Evolutionary conservation across 92 coral and sea anemone species (phyloP), one percentile per base, ranked within the genome.

Genomic region (Siderastrea siderea): DNA sequence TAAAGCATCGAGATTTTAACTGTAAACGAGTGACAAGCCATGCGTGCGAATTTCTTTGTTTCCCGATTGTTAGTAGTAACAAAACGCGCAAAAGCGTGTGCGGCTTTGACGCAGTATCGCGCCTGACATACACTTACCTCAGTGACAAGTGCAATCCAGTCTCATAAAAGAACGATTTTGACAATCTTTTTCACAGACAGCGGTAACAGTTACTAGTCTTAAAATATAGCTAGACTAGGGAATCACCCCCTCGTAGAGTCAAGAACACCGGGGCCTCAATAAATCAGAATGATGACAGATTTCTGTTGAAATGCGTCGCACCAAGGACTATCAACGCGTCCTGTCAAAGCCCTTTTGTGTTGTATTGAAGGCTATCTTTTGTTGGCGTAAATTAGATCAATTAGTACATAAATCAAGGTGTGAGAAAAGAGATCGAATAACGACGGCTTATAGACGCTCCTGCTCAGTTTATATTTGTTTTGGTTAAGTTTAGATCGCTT

Each of bases 341-440:
- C 63, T 74, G 87, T 74, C 87, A 84, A 19, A 66, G 47, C 62
- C 51, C 19, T 68, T 68, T 80, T 83, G 79, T 72, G 59, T 69
- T 44, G 14, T 52, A 14, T 62, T 59, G 15, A 64, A 61, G 47
- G 62, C 43, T 53, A 51, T 58, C 79, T 83, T 81, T 84, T 84
- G 80, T 74, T 84, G 73, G 80, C 72, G 80, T 14, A 84, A 84
- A 73, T 73, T 49, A 72, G 11, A 11, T 61, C 80, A 84, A 84
- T 84, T 84, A 73, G 65, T 80, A 74, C 80, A 76, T 74, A 38
- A 10, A 72, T 47, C 62, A 4, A 6, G 75, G 47, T 59, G 78
- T 12, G 63, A 70, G 54, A 38, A 8, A 44, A 16, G 53, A 57
- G 53, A 71, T 82, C 78, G 71, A 46, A 7, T 82, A 44, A 0